Evolutionary conservation across 2,113 vertebrate species (phyloP).

Genomic region (Dipodomys stephensi): DNA sequence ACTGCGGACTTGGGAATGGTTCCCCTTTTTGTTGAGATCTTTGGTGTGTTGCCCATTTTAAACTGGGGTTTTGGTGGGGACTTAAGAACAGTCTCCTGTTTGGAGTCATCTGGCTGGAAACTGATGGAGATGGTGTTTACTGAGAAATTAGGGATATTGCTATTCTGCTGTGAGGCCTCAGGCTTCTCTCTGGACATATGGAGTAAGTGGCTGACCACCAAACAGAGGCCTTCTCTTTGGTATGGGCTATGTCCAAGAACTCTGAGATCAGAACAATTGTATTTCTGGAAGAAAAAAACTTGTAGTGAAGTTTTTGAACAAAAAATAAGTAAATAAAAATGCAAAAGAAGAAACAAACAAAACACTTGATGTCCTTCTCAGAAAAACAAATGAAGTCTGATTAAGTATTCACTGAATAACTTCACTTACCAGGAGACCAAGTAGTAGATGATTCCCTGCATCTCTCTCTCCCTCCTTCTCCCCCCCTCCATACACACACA

Average conservation of each 20-base stretch:
- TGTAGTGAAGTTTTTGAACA: slow-evolving; percentile 56
- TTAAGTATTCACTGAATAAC: background rate
- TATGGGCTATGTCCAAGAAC: slow-evolving; percentile 34
- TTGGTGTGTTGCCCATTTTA: too few relatives aligned
- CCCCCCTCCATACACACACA: background rate
- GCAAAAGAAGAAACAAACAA: background rate
- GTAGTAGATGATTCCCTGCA: background rate
- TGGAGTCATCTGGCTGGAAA: too few relatives aligned
- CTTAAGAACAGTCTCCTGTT: too few relatives aligned
- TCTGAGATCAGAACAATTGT: background rate
- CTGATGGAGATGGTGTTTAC: background rate
- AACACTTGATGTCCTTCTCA: background rate
- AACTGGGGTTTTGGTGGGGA: too few relatives aligned
- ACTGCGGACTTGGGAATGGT: too few relatives aligned
- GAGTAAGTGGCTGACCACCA: background rate
- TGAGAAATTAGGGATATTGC: background rate
- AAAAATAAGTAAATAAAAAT: slow-evolving; percentile 45
- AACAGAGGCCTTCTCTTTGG: background rate
- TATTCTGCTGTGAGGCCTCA: background rate
- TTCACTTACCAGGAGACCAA: slow-evolving; percentile 14
- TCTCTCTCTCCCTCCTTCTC: background rate
- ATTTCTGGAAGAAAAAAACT: background rate
- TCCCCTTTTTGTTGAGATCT: too few relatives aligned
- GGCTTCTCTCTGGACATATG: background rate
- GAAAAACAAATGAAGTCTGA: background rate